A percentile compares a stretch with the other conserved stretches of the same genome.
Evolutionary conservation across 2,797 vertebrate genomes (phyloP).

Genomic region (Coreius guichenoti): DNA sequence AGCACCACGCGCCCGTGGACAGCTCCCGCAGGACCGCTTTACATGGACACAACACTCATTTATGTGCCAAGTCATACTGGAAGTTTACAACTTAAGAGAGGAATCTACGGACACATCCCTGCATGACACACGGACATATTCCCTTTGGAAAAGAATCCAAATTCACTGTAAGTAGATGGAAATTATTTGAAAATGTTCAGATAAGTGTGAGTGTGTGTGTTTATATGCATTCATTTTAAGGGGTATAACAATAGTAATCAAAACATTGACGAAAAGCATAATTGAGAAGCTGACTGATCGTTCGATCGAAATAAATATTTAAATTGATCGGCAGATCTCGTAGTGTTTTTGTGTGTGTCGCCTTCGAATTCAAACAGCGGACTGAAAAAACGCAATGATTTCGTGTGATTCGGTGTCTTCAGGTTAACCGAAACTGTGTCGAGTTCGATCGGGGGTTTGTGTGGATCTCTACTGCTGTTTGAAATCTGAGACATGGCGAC

Average conservation of each 20-base stretch:
- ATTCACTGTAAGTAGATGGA: slow-evolving; percentile 76
- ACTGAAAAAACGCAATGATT: neutral
- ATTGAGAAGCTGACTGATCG: neutral
- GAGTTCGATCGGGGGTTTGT: slow-evolving; percentile 67
- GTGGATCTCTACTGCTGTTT: slow-evolving; percentile 87
- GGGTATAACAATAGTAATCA: neutral
- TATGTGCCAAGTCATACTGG: slow-evolving; percentile 77
- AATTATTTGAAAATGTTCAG: neutral
- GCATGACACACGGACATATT: slow-evolving; percentile 72
- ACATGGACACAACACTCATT: slow-evolving; percentile 82
- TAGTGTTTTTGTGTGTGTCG: neutral
- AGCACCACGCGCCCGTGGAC: slow-evolving; percentile 79
- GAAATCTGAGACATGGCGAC: slow-evolving; percentile 95
- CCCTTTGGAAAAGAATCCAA: slow-evolving; percentile 67
- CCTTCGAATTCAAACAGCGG: neutral
- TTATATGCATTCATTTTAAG: neutral
- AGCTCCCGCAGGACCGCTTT: slow-evolving; percentile 77
- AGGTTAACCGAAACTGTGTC: slow-evolving; percentile 76
- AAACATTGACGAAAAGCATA: neutral
- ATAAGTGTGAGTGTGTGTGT: neutral
- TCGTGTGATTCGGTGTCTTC: slow-evolving; percentile 59
- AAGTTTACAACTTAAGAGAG: slow-evolving; percentile 80
- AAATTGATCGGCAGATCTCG: neutral
- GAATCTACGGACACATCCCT: slow-evolving; percentile 79
- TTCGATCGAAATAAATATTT: neutral